A percentile compares a stretch with the other conserved stretches of the same genome.
phyloP scores from a whole-genome alignment of 2,113 vertebrate species.

The Neogobius melanostomus region DNA sequence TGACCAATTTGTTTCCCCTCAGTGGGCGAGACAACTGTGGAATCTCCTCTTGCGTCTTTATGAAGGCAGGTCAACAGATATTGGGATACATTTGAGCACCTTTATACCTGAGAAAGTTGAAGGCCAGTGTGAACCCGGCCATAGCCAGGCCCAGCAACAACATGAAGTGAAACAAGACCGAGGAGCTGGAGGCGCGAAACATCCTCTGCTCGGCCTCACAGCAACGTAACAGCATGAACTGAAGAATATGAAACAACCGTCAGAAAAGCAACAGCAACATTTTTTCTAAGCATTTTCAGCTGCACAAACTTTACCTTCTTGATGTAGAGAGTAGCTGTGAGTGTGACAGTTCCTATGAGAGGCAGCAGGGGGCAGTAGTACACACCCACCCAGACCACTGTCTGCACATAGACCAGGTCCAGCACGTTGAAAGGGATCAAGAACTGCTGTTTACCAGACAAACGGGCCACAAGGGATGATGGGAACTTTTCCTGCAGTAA shows the following conservation, averaged over 20 bases:
- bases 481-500: slow-evolving; percentile 72
- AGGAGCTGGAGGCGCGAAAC: slow-evolving; percentile 81
- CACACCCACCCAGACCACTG: slow-evolving; percentile 82
- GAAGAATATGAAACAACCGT: background rate
- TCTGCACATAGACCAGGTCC: slow-evolving; percentile 84
- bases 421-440: slow-evolving; percentile 81
- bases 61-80: no score
- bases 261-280: background rate
- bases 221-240: slow-evolving; percentile 69
- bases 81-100: background rate
- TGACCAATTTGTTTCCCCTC: no score
- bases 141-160: slow-evolving; percentile 81
- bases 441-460: slow-evolving; percentile 77
- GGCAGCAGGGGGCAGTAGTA: slow-evolving; percentile 87
- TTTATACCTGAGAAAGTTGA: slow-evolving; percentile 64
- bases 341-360: slow-evolving; percentile 73
- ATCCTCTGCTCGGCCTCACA: slow-evolving; percentile 74
- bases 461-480: slow-evolving; percentile 55
- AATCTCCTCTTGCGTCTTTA: no score
- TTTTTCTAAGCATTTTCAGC: background rate
- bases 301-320: slow-evolving; percentile 76
- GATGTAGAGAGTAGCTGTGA: slow-evolving; percentile 80
- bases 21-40: no score
- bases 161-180: slow-evolving; percentile 85
- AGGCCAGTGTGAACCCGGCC: slow-evolving; percentile 62